phyloP scores from a whole-genome alignment of 2,888 invertebrate species.

The Phytoseiulus persimilis region DNA sequence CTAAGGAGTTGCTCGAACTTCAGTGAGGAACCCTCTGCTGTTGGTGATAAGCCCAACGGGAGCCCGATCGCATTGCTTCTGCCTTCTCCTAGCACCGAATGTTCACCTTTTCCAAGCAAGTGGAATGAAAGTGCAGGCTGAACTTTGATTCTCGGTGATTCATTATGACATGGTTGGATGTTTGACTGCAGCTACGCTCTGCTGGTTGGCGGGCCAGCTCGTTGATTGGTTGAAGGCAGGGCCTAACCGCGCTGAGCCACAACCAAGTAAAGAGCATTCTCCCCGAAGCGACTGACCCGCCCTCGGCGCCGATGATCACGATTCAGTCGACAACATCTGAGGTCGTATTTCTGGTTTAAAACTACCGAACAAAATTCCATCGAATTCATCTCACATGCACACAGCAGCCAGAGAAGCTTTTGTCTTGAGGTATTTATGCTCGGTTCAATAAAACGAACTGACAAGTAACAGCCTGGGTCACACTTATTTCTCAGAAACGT shows the following conservation, averaged over 20 bases:
- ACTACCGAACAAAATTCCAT: background rate
- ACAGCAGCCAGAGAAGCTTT: background rate
- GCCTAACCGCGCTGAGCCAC: background rate
- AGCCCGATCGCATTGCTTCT: background rate
- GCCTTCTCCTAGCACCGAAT: background rate
- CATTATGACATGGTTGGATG: background rate
- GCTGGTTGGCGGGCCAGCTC: background rate
- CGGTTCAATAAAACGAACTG: background rate
- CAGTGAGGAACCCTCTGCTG: no score
- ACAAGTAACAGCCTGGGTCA: background rate
- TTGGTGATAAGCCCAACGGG: background rate
- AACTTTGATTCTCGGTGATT: background rate
- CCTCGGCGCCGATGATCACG: background rate
- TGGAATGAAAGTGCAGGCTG: background rate
- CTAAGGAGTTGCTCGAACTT: no score
- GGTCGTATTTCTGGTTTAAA: conserved; percentile 5
- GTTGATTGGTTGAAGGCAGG: background rate
- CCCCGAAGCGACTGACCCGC: background rate
- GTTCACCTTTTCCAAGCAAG: background rate
- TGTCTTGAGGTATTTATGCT: background rate
- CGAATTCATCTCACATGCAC: background rate
- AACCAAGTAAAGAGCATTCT: background rate
- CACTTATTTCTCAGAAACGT: background rate
- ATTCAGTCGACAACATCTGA: background rate
- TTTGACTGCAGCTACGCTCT: background rate